Conservation (phyloP, 2,797 vertebrate species). For the Sebastes matsubarae region DNA sequence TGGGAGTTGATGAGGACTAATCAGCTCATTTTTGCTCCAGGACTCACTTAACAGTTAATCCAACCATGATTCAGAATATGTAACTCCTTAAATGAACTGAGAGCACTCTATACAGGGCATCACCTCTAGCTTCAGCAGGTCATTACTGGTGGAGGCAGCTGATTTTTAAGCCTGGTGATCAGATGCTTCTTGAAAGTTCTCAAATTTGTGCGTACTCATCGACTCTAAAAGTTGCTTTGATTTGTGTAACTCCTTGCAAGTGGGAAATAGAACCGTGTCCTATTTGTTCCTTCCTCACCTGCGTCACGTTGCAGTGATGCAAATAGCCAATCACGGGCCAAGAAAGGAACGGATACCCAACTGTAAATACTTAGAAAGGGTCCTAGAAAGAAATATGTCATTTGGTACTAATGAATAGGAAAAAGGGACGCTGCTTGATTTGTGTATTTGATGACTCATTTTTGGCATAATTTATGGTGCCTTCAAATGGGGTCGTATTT, state of each 20-base stretch:
- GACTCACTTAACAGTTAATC: not conserved
- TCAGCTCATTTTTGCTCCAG: not conserved
- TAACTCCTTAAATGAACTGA: not conserved
- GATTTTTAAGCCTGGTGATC: not conserved
- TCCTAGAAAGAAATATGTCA: too few species aligned
- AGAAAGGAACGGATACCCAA: not conserved
- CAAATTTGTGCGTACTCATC: too few species aligned
- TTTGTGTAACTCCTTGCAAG: not conserved
- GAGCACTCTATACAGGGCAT: accelerated
- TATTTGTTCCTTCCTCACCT: not conserved
- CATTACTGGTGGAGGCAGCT: not conserved
- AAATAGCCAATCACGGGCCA: not conserved
- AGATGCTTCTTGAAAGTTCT: not conserved
- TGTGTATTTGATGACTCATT: not conserved
- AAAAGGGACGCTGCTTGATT: not conserved
- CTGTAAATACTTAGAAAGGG: not conserved
- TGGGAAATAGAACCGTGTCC: not conserved
- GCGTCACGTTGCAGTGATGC: not conserved
- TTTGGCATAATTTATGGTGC: not conserved
- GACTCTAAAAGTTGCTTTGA: too few species aligned
- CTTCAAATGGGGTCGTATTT: too few species aligned
- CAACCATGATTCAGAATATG: not conserved
- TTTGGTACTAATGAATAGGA: not conserved
- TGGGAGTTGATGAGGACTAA: not conserved
- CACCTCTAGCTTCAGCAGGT: not conserved